Conservation (phyloP, 1,140 invertebrate genomes). For the Conus ventricosus region DNA sequence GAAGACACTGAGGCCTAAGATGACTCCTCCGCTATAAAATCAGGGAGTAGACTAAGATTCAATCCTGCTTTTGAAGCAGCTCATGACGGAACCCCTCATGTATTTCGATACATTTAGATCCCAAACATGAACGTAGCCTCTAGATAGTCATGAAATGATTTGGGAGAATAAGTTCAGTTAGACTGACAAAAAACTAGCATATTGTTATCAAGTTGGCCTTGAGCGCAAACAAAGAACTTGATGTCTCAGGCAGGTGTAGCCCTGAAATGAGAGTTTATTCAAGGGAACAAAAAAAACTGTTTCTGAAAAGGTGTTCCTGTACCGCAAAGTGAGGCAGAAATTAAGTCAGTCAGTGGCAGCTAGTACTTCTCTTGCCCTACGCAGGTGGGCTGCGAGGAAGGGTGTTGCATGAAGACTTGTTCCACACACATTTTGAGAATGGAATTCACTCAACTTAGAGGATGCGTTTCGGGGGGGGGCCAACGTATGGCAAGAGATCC, state of each 20-base stretch:
- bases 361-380: neutral
- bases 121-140: neutral
- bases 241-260: neutral
- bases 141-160: neutral
- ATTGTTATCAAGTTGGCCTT: neutral
- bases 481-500: conserved; percentile 8
- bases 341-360: neutral
- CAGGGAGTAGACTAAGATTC: neutral
- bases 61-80: neutral
- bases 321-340: neutral
- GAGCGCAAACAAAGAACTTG: neutral
- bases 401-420: conserved; percentile 28
- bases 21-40: neutral
- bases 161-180: neutral
- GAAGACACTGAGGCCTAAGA: neutral
- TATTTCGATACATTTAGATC: neutral
- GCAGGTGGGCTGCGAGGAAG: neutral
- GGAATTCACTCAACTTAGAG: neutral
- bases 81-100: neutral
- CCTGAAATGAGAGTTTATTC: neutral
- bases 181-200: conserved; percentile 1
- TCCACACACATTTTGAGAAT: conserved; percentile 14
- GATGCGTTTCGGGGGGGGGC: conserved; percentile 18
- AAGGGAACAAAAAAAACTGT: neutral
- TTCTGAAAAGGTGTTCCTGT: too few relatives aligned